phyloP scores from a whole-genome alignment of 1,140 invertebrate species.

The Archegozetes longisetosus region DNA sequence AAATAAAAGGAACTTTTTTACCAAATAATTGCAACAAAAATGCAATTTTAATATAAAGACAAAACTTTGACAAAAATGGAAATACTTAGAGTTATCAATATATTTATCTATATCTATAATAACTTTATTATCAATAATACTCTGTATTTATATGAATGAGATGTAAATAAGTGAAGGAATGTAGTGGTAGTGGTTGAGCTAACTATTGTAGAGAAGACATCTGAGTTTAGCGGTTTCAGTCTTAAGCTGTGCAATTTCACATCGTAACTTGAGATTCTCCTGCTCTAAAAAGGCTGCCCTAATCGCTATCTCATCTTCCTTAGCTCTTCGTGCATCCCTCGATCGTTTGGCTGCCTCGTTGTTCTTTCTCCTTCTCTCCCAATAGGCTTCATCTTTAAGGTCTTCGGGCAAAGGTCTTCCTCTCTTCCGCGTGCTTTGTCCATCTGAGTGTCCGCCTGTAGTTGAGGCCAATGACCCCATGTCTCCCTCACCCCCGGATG shows the following conservation, averaged over 20 bases:
- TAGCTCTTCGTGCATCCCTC: slow-evolving; percentile 64
- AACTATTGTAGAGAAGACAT: slow-evolving; percentile 33
- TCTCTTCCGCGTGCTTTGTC: background rate
- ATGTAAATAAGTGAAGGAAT: too few species aligned
- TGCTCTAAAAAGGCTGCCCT: slow-evolving; percentile 67
- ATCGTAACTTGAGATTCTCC: slow-evolving; percentile 39
- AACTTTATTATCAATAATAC: too few species aligned
- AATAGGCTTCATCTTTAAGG: slow-evolving; percentile 61
- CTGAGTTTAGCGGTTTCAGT: slow-evolving; percentile 41
- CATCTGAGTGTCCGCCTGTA: background rate
- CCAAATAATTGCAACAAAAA: too few species aligned
- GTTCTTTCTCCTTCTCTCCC: slow-evolving; percentile 73
- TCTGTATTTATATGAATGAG: too few species aligned
- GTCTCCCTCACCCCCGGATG: background rate
- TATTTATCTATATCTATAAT: too few species aligned
- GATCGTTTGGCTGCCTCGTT: slow-evolving; percentile 90
- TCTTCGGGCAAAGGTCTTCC: slow-evolving; percentile 20
- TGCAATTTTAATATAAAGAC: too few species aligned
- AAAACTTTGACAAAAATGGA: too few species aligned
- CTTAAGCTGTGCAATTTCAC: slow-evolving; percentile 41
- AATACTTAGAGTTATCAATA: too few species aligned
- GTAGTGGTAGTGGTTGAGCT: too few species aligned
- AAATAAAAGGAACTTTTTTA: too few species aligned
- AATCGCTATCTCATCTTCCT: slow-evolving; percentile 83
- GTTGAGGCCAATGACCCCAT: background rate